Percentiles rank a stretch among this genome's conserved stretches.
Evolutionary conservation across 2,797 vertebrate genomes (phyloP).

Genomic region (Cyclopterus lumpus): DNA sequence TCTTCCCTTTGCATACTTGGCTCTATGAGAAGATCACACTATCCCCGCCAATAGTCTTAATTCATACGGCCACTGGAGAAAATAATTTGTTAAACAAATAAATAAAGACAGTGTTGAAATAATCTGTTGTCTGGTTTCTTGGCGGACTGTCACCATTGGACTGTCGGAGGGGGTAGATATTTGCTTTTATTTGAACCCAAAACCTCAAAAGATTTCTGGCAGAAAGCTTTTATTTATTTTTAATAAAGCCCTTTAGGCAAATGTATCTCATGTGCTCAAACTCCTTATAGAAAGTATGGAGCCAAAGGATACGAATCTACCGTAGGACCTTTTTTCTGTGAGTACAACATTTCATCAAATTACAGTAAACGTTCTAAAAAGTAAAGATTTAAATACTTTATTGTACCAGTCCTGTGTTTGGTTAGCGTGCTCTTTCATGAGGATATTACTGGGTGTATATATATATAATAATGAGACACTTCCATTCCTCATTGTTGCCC

Average conservation of each 20-base stretch:
- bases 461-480: background rate
- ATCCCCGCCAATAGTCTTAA: background rate
- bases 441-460: background rate
- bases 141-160: background rate
- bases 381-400: background rate
- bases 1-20: background rate
- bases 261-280: background rate
- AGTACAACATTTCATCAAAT: background rate
- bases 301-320: background rate
- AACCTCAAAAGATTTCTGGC: background rate
- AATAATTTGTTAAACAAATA: background rate
- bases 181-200: too few relatives aligned
- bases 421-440: conserved; percentile 2
- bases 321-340: background rate
- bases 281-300: background rate
- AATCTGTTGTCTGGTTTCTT: background rate
- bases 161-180: too few relatives aligned
- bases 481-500: background rate
- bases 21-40: background rate
- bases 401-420: background rate
- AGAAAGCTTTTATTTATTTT: background rate
- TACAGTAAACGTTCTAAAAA: background rate
- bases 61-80: too few relatives aligned
- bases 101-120: background rate
- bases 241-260: background rate